Evolutionary conservation across 2,797 vertebrate genomes (phyloP).

Genomic region (Masticophis lateralis): DNA sequence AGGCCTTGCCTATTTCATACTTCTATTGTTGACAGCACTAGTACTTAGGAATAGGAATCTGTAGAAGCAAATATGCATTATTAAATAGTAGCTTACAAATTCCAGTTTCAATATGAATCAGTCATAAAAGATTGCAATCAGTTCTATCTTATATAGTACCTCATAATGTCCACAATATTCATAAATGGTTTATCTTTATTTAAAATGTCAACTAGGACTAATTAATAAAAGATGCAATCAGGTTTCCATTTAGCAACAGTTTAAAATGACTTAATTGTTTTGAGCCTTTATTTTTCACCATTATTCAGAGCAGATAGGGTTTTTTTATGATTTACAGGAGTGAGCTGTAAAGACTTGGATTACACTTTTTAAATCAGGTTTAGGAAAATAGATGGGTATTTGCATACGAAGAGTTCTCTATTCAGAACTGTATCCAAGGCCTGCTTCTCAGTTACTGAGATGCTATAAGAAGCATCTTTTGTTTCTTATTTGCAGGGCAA

Average conservation of each 20-base stretch:
- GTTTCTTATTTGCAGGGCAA: conserved; percentile 32
- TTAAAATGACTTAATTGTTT: conserved; percentile 48
- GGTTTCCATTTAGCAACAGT: conserved; percentile 19
- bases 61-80: not conserved
- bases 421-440: conserved; percentile 31
- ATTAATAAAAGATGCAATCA: conserved; percentile 37
- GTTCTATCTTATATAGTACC: not conserved
- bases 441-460: not conserved
- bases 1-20: not conserved
- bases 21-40: not conserved
- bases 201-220: conserved; percentile 38
- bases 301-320: conserved; percentile 37
- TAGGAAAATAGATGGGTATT: conserved; percentile 30
- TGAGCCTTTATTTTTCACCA: conserved; percentile 47
- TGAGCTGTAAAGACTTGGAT: conserved; percentile 40
- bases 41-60: not conserved
- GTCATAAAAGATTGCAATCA: conserved; percentile 19
- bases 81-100: not conserved
- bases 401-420: conserved; percentile 45
- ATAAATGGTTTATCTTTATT: conserved; percentile 24
- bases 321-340: conserved; percentile 40
- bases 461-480: not conserved
- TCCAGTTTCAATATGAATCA: conserved; percentile 12
- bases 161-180: conserved; percentile 5
- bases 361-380: conserved; percentile 54